Evolutionary conservation across 2,113 vertebrate genomes (phyloP), one percentile per base, ranked within the genome.

Genomic region (Thryonomys swinderianus): DNA sequence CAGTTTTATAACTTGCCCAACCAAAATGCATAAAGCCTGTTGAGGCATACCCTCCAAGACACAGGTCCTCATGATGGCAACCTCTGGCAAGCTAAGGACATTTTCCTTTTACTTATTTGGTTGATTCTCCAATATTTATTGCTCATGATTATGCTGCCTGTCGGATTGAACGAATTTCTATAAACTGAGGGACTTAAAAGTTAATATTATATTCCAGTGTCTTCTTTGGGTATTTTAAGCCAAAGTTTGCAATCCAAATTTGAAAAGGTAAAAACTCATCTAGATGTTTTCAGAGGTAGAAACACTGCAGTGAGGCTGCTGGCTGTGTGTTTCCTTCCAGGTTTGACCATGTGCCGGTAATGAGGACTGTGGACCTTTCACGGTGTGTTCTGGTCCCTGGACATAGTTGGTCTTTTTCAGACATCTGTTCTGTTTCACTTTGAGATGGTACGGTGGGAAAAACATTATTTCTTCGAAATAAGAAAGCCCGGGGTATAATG

Each of bases 161-260:
- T 45, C 27, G 62, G 42, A 64, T 61, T 42, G 79, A 90, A 67
- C 20, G 55, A 66, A 62, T 90, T 83, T 61, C 32, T 61, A 13
- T 61, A 66, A 92, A 83, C 20, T 66, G 25, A 92, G 73, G 64
- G 48, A 78, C 23, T 92, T 62, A 79, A 69, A 95, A 71, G 64
- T 69, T 40, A 64, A 59, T 93, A n/a, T 14, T 85, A 17, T 45
- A 67, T 55, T 66, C 34, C 27, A 25, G 2, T 90, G 30, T 86
- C 48, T 40, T 83, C n/a, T 80, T 88, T 92, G 57, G 61, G 64
- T 82, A 48, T 67, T 95, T 92, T 84, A 88, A 87, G 21, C 32
- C 69, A 55, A 79, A 90, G 64, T 32, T 71, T 76, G 14, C 40
- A 81, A 78, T 93, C 37, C 34, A 91, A 84, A 81, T 93, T 89